Percentiles rank a stretch among this genome's conserved stretches.
These are phyloP conservation scores for Bombus vancouverensis DNA, from an alignment of 1,140 invertebrate genomes.

Conservation along the genomic window DNA sequence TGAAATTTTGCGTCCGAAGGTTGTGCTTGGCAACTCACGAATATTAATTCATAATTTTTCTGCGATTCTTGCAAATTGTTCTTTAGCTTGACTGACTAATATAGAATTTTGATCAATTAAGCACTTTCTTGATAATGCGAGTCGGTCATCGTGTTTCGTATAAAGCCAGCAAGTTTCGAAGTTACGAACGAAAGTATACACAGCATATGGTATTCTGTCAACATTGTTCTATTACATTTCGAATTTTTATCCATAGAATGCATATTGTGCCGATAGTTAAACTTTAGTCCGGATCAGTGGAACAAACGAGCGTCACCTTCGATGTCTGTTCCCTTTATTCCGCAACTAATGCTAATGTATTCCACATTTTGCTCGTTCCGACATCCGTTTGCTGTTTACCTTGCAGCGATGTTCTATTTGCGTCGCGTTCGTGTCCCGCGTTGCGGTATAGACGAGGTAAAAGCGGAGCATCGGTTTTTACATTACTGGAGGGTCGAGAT, in stretches of 20 bases:
- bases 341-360: slow-evolving; percentile 1
- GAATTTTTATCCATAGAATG: not conserved
- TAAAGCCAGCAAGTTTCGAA: too few relatives aligned
- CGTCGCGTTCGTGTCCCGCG: slow-evolving; percentile 8
- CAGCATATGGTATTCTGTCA: too few relatives aligned
- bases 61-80: not conserved
- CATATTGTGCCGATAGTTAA: not conserved
- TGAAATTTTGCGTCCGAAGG: too few relatives aligned
- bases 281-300: too few relatives aligned
- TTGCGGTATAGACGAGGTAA: not conserved
- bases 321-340: not conserved
- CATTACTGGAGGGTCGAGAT: not conserved
- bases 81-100: not conserved
- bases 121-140: too few relatives aligned
- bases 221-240: not conserved
- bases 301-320: not conserved
- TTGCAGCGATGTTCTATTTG: slow-evolving; percentile 41
- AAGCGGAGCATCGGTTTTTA: slow-evolving; percentile 33
- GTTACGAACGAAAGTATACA: too few relatives aligned
- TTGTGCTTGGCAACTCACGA: not conserved
- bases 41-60: not conserved
- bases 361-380: not conserved
- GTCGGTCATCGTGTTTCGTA: too few relatives aligned
- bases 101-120: too few relatives aligned
- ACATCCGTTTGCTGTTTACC: slow-evolving; percentile 36